Evolutionary conservation across 2,888 invertebrate genomes (phyloP), one percentile per base, ranked within the genome.

Genomic region (Alitta virens): DNA sequence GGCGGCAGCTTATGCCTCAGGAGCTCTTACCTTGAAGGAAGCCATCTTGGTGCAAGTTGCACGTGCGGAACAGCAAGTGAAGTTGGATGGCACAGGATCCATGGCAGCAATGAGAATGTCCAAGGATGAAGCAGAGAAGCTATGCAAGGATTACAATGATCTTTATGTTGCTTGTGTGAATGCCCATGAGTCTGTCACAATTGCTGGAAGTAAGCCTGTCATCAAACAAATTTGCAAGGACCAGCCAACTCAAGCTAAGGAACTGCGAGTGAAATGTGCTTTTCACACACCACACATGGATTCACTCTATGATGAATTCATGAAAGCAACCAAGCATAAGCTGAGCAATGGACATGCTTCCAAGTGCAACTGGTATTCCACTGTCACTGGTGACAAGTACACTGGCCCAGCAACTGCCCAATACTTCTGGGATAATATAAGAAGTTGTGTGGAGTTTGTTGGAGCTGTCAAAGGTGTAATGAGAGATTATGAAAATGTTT

Each of bases 81-180:
- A 51, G 16, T 26, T 66, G 7, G 40, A 25, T 16, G 66, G 66
- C 25, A 66, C 60, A 24, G 66, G 66, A 16, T 25, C 66, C 14
- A 66, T 66, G 66, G 66, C 66, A 21, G 66, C 66, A 18, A 33
- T 50, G 2, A 55, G 66, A 25, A 24, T 63, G 26, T 21, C 52
- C 7, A 16, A 21, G 18, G 63, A 63, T 27, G 54, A 60, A 56
- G 66, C 38, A 16, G 58, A 56, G 38, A 24, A 56, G 23, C 33
- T 66, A 7, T 42, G 40, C 27, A 50, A 51, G 38, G n/a, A 46
- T 14, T 51, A 56, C 18, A 42, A 59, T 2, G 60, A 62, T 52
- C 49, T 68, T 16, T 58, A 62, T 46, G 53, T 68, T 7, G 65
- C 65, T 25, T 65, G 68, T 51, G 23, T 56, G 40, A 68, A 68